phyloP scores from a whole-genome alignment of 2,888 invertebrate genomes.

The Habroteleia sp. region DNA sequence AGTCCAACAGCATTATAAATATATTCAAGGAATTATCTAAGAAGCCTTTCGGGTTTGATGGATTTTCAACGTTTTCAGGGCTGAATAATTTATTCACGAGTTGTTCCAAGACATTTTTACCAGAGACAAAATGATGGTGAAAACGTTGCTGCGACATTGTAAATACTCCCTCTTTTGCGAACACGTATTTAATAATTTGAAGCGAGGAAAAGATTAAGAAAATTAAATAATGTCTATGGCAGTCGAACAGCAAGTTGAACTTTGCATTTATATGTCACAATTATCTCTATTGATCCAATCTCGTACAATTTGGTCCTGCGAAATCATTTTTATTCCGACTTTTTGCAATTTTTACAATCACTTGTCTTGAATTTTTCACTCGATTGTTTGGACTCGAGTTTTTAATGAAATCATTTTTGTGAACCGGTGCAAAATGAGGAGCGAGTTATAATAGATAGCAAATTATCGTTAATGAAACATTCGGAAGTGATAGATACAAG shows the following conservation, averaged over 20 bases:
- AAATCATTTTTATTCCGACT: slow-evolving; percentile 15
- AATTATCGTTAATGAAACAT: too few relatives aligned
- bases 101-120: slow-evolving; percentile 24
- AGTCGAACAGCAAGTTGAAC: slow-evolving; percentile 26
- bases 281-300: slow-evolving; percentile 43
- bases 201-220: slow-evolving; percentile 29
- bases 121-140: slow-evolving; percentile 15
- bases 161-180: slow-evolving; percentile 8
- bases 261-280: slow-evolving; percentile 53
- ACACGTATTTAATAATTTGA: slow-evolving; percentile 27
- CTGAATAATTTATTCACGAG: slow-evolving; percentile 34
- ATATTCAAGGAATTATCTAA: slow-evolving; percentile 6
- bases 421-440: too few relatives aligned
- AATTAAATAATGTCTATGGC: slow-evolving; percentile 41
- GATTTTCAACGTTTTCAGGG: slow-evolving; percentile 26
- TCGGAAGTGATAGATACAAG: too few relatives aligned
- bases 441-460: too few relatives aligned
- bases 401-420: too few relatives aligned
- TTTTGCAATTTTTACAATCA: not conserved
- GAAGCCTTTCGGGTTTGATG: slow-evolving; percentile 23
- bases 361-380: too few relatives aligned
- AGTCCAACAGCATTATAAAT: slow-evolving; percentile 1
- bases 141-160: slow-evolving; percentile 12
- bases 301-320: slow-evolving; percentile 17
- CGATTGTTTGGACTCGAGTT: too few relatives aligned